Percentiles rank a stretch among this genome's conserved stretches.
phyloP scores from a whole-genome alignment of 2,113 vertebrate genomes.

The Burhinus oedicnemus region DNA sequence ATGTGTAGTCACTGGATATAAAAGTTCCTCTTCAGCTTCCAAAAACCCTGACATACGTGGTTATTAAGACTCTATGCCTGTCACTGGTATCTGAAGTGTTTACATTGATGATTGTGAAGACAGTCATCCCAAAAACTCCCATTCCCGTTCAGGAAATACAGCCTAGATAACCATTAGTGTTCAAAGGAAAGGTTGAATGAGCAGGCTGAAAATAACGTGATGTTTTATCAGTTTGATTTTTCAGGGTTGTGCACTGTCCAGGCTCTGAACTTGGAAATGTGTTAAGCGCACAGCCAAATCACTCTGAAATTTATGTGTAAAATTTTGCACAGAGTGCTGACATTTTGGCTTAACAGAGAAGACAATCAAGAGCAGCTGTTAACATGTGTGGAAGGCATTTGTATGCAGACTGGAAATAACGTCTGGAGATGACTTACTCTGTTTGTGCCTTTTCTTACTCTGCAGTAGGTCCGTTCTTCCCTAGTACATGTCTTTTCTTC shows the following conservation, averaged over 20 bases:
- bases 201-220: background rate
- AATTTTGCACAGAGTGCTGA: background rate
- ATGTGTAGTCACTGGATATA: background rate
- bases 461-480: background rate
- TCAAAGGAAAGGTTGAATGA: background rate
- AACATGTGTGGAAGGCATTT: background rate
- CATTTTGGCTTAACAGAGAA: background rate
- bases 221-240: background rate
- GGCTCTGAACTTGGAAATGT: background rate
- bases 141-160: background rate
- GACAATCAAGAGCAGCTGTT: background rate
- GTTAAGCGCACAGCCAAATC: background rate
- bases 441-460: background rate
- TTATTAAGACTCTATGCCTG: background rate
- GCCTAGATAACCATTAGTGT: background rate
- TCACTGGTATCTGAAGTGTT: background rate
- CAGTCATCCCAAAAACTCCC: background rate
- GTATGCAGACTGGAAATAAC: background rate
- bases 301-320: background rate
- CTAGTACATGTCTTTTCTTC: background rate
- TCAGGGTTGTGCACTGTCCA: background rate
- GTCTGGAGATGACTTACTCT: background rate
- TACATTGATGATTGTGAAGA: background rate
- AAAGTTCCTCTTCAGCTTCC: background rate
- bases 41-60: background rate